Percentiles rank a stretch among this genome's conserved stretches.
Evolutionary conservation across 1,140 invertebrate genomes (phyloP).

Genomic region (Danaus melanippus): DNA sequence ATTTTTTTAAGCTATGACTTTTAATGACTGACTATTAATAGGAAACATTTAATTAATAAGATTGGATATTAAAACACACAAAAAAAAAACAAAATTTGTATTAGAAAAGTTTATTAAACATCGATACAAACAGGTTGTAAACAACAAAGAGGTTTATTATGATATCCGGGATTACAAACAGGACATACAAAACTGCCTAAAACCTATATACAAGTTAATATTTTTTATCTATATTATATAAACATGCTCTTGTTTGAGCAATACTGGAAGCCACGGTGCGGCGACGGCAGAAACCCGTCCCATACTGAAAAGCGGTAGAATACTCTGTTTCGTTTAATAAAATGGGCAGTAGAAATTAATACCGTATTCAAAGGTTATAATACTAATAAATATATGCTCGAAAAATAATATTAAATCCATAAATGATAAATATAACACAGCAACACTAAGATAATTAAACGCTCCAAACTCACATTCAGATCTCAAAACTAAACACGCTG

Average conservation of each 20-base stretch:
- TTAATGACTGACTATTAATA: too few relatives aligned
- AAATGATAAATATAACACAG: conserved; percentile 4
- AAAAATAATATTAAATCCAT: conserved; percentile 10
- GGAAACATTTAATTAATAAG: too few relatives aligned
- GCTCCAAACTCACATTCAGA: conserved; percentile 26
- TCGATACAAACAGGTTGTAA: conserved; percentile 36
- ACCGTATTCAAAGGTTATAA: background rate
- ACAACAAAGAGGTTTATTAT: conserved; percentile 32
- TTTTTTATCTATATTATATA: background rate
- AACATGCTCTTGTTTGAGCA: conserved; percentile 30
- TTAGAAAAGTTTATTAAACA: conserved; percentile 43
- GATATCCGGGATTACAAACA: conserved; percentile 42
- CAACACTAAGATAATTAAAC: conserved; percentile 3
- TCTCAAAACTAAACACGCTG: conserved; percentile 22
- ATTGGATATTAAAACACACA: background rate
- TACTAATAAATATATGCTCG: conserved; percentile 7
- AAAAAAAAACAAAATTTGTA: conserved; percentile 21
- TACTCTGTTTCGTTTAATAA: too few relatives aligned
- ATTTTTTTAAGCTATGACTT: too few relatives aligned
- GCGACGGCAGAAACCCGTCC: background rate
- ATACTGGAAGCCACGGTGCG: conserved; percentile 28
- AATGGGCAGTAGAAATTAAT: conserved; percentile 6
- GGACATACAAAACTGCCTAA: conserved; percentile 22
- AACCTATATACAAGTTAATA: conserved; percentile 5
- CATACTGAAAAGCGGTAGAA: too few relatives aligned